Base-by-base conservation (phyloP, 2,888 invertebrate genomes). In the Hipparchia sbordonii region DNA sequence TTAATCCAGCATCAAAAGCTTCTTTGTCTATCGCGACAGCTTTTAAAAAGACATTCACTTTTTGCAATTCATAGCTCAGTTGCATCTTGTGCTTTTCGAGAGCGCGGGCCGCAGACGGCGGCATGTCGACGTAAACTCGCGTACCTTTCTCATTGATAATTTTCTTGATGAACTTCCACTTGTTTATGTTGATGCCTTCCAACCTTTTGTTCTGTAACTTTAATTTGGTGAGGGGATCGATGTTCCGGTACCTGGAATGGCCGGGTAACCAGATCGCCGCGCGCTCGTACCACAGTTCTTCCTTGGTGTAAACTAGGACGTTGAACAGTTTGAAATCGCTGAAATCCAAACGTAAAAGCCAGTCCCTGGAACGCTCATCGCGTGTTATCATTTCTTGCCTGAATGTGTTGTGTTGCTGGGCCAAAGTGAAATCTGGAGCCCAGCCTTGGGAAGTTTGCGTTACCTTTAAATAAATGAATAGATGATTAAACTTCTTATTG, bases 181-280 rank as follows among this genome's bases (percentile, higher is more conserved):
- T 89, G 81, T 83, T 81, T 78, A 93, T 81, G 73, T 89, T 84
- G 70, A 89, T 80, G 45, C 83, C 88, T 1, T 85, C 82, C 39
- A 89, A 76, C 7, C 80, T 75, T 70, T 78, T 86, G 76, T 93
- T 93, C 80, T 93, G 93, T 73, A 93, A 76, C 72, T 84, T 86
- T 1, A 93, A 85, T 72, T 92, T 92, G 0, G 81, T 81, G 6
- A 92, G 77, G 6, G 93, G 92, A 67, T 89, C 88, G 51, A 90
- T 80, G 70, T 84, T 82, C 46, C 83, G 82, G 72, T 79, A 82
- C 77, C 84, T 85, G 70, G 90, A 89, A 81, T 92, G 91, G 7
- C 90, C 91, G 2, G 91, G 92, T 39, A 93, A 81, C 91, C 92
- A 92, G 46, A 93, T 84, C 5, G 92, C 92, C 0, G 90, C 92